These are phyloP conservation scores for Agriopis leucophaearia DNA, from an alignment of 2,888 invertebrate genomes.

Conservation along the genomic window DNA sequence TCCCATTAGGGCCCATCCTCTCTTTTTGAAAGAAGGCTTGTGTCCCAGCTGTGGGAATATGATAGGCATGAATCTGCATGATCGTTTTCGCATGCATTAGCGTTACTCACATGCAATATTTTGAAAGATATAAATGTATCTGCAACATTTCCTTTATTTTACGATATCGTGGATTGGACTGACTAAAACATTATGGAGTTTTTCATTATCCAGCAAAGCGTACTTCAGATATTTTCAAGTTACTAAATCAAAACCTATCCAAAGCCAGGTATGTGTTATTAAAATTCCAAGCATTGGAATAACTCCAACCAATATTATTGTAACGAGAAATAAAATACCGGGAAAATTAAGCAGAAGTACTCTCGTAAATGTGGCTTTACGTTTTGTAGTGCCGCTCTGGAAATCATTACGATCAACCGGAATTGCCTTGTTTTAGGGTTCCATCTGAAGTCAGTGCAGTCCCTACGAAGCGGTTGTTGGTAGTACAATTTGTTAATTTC, in stretches of 20 bases:
- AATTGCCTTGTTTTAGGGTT: constrained; percentile 40
- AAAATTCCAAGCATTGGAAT: constrained; percentile 26
- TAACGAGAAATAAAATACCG: constrained; percentile 37
- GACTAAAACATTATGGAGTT: too few relatives aligned
- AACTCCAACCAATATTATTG: constrained; percentile 39
- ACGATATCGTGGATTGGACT: too few relatives aligned
- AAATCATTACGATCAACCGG: constrained; percentile 48
- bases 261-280: constrained; percentile 2
- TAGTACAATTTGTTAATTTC: too few relatives aligned
- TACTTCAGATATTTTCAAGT: background rate
- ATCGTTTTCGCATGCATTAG: too few relatives aligned
- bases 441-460: background rate
- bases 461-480: background rate
- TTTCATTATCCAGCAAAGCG: too few relatives aligned
- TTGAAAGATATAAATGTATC: too few relatives aligned
- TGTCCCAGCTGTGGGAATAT: too few relatives aligned
- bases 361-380: constrained; percentile 47
- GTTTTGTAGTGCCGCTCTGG: constrained; percentile 41
- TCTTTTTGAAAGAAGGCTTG: too few relatives aligned
- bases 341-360: constrained; percentile 48
- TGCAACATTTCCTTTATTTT: too few relatives aligned
- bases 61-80: too few relatives aligned
- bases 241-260: background rate
- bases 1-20: too few relatives aligned
- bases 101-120: too few relatives aligned